A percentile compares a stretch with the other conserved stretches of the same genome.
These are phyloP conservation scores for Sphaeramia orbicularis DNA, from an alignment of 2,797 vertebrate species.

Conservation along the genomic window DNA sequence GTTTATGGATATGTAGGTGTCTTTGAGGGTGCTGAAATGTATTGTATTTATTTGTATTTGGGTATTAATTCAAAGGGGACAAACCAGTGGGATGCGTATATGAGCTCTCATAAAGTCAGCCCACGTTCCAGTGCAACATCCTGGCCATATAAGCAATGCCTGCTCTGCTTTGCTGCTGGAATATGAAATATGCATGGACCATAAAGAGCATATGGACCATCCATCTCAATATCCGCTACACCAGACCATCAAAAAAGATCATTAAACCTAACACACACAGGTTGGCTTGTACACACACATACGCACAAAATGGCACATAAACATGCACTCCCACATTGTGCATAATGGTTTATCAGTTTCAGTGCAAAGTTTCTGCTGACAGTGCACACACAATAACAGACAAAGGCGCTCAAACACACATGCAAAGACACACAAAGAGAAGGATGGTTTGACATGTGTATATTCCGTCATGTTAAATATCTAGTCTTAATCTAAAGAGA, in stretches of 20 bases:
- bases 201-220: constrained; percentile 86
- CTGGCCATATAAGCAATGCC: constrained; percentile 75
- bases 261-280: constrained; percentile 79
- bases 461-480: constrained; percentile 36
- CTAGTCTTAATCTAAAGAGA: constrained; percentile 48
- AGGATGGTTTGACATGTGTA: constrained; percentile 26
- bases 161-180: constrained; percentile 73
- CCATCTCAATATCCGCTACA: constrained; percentile 82
- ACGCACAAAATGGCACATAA: constrained; percentile 76
- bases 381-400: constrained; percentile 50
- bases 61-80: constrained; percentile 72
- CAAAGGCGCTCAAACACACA: constrained; percentile 14
- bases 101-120: constrained; percentile 77
- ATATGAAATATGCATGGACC: constrained; percentile 85
- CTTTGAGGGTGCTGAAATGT: constrained; percentile 46
- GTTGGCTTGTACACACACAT: constrained; percentile 15
- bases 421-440: constrained; percentile 1
- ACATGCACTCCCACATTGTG: constrained; percentile 77
- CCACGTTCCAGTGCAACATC: constrained; percentile 78
- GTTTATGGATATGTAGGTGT: constrained; percentile 63
- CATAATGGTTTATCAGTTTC: constrained; percentile 81
- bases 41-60: constrained; percentile 55
- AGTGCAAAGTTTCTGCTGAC: constrained; percentile 78
- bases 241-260: constrained; percentile 80
- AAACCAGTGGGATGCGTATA: constrained; percentile 65